Base-by-base conservation (phyloP, 2,888 invertebrate species). In the Erebia aethiops region DNA sequence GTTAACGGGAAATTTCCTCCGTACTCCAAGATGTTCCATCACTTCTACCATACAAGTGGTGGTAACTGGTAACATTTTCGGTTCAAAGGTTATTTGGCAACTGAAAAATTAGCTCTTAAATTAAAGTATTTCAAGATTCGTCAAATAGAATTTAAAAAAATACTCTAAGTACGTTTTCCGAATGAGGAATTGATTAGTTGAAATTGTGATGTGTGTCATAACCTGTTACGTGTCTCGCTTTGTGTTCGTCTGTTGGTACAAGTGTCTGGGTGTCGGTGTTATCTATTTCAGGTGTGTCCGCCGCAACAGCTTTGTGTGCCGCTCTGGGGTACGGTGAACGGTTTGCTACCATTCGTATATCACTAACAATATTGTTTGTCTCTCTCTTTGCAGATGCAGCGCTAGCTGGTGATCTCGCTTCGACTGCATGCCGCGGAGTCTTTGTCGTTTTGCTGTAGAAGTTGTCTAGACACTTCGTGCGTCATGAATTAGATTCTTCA, bases 371-470 rank as follows among this genome's bases (percentile, higher is more conserved):
- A 73, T 79, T 84, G 81, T 87, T 86, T 89, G 85, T 92, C 90
- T 92, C 91, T 92, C 79, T 92, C 88, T 90, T 92, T 93, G 72
- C 92, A 93, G 92, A 89, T 92, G 82, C 83, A 79, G 81, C 74
- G 81, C 75, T 77, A 73, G 79, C 79, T 73, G 82, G 81, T 77
- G 46, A 79, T 85, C 85, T 83, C 84, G 79, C 83, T 86, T 82
- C 67, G 26, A 51, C 63, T 54, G 46, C 64, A 65, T 63, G 63
- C 66, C 11, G 61, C 54, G 67, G 66, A 65, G 67, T 49, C 62
- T 14, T 49, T 46, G 5, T 60, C 60, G 60, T 41, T 60, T 46
- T 21, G 49, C 21, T 11, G 21, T 62, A 21, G 46, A 46, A 46
- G 18, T 49, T 49, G 65, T 69, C 69, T 65, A 63, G 26, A 63